Base-by-base conservation (phyloP, 2,888 invertebrate genomes). In the Camptogramma bilineatum region DNA sequence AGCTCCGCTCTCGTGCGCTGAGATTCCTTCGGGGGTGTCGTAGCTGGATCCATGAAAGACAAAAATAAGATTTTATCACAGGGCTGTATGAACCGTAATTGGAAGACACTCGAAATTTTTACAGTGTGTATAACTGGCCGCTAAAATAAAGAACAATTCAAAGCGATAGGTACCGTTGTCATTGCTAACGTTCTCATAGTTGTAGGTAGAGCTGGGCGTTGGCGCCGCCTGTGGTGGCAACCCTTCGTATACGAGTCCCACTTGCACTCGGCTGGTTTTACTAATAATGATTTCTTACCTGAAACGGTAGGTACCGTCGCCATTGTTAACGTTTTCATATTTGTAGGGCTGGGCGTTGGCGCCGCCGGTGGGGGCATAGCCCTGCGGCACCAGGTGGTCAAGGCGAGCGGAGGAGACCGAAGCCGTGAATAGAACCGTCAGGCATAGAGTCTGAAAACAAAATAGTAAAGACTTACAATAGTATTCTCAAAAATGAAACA, bases 21-120 rank as follows among this genome's bases (percentile, higher is more conserved):
- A 86, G 75, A 95, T 96, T 28, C 95, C 95, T 68, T 95, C 95
- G 7, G 94, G 95, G 17, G 95, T 95, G 71, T 95, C 95, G 77
- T 94, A 96, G 68, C 93, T 94, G 77, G 73, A 94, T 61, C 7
- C n/a, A 8, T 42, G 16, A 17, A 21, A 13, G 4, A 2, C 0
- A 34, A 34, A 9, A 10, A 5, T 2, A 24, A 4, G 24, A 5
- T 24, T 24, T 24, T 28, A 28, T n/a, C n/a, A n/a, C n/a, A n/a
- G n/a, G n/a, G n/a, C n/a, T n/a, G n/a, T n/a, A n/a, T n/a, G n/a
- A n/a, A n/a, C n/a, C n/a, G n/a, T n/a, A n/a, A n/a, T n/a, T n/a
- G n/a, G n/a, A n/a, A n/a, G n/a, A n/a, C n/a, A n/a, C n/a, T n/a
- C n/a, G n/a, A n/a, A n/a, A n/a, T n/a, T n/a, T n/a, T n/a, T n/a